Percentiles rank a stretch among this genome's conserved stretches.
phyloP scores from a whole-genome alignment of 2,888 invertebrate species.

The Lepetodrilus schrolli region DNA sequence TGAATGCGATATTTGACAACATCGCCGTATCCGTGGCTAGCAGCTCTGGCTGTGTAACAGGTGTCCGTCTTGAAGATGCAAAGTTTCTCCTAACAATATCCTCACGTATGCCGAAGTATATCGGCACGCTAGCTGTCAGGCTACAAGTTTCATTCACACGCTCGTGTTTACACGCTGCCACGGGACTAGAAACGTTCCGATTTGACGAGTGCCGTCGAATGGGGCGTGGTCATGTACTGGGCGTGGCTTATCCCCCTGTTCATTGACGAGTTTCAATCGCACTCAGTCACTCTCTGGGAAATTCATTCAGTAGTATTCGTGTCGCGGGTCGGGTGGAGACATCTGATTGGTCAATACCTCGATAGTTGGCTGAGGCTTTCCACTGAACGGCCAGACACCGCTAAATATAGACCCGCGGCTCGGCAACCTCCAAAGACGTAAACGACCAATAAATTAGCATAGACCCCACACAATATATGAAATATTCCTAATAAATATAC shows the following conservation, averaged over 20 bases:
- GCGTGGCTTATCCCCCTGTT: neutral
- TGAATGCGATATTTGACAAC: too few species aligned
- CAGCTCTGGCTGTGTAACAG: too few species aligned
- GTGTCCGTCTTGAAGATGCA: too few species aligned
- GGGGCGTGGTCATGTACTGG: neutral
- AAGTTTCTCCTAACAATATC: too few species aligned
- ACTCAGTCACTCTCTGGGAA: conserved; percentile 23
- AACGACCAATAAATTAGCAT: conserved; percentile 31
- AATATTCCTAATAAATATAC: too few species aligned
- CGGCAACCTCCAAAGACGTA: conserved; percentile 28
- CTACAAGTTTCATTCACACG: conserved; percentile 11
- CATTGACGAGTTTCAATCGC: conserved; percentile 24
- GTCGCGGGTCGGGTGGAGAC: conserved; percentile 5
- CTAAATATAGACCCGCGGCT: conserved; percentile 27
- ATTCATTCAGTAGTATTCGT: conserved; percentile 21
- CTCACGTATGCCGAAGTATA: too few species aligned
- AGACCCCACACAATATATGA: conserved; percentile 21
- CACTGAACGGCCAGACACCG: conserved; percentile 1
- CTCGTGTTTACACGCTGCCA: conserved; percentile 19
- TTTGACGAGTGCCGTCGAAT: neutral
- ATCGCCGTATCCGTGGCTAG: too few species aligned
- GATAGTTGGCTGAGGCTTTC: neutral
- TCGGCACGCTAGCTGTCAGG: conserved; percentile 7
- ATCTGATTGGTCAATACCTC: conserved; percentile 13
- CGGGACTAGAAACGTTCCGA: neutral